phyloP scores from a whole-genome alignment of 1,140 invertebrate genomes.

The Arion vulgaris region DNA sequence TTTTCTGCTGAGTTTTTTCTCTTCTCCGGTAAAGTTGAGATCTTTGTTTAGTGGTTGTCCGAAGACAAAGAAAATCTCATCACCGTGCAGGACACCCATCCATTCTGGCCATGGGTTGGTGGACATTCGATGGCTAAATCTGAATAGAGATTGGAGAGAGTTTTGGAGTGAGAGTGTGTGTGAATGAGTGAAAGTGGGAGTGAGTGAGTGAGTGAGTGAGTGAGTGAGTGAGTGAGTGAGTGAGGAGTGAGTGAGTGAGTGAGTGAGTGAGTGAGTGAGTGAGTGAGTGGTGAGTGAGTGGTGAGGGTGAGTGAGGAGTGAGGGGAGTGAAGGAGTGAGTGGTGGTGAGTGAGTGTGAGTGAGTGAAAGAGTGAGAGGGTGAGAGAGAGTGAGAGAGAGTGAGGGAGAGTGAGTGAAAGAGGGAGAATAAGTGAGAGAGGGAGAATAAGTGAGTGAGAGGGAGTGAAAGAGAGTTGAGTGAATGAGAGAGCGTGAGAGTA shows the following conservation, averaged over 20 bases:
- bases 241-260: too few relatives aligned
- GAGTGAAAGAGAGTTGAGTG: too few relatives aligned
- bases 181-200: too few relatives aligned
- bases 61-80: constrained; percentile 95
- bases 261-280: too few relatives aligned
- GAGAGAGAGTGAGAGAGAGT: too few relatives aligned
- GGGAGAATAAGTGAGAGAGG: too few relatives aligned
- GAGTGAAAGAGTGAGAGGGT: too few relatives aligned
- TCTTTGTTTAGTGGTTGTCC: constrained; percentile 87
- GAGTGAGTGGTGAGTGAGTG: too few relatives aligned
- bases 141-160: too few relatives aligned
- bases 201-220: neutral
- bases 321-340: neutral
- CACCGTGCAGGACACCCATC: constrained; percentile 96
- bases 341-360: neutral
- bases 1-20: constrained; percentile 88
- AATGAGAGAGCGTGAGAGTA: too few relatives aligned
- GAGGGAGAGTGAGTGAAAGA: too few relatives aligned
- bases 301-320: neutral
- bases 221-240: neutral
- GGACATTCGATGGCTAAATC: constrained; percentile 29
- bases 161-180: neutral
- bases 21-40: constrained; percentile 88
- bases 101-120: constrained; percentile 92
- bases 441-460: too few relatives aligned